Base-by-base conservation (phyloP, 92 coral and sea anemone genomes). In the Desmophyllum pertusum region DNA sequence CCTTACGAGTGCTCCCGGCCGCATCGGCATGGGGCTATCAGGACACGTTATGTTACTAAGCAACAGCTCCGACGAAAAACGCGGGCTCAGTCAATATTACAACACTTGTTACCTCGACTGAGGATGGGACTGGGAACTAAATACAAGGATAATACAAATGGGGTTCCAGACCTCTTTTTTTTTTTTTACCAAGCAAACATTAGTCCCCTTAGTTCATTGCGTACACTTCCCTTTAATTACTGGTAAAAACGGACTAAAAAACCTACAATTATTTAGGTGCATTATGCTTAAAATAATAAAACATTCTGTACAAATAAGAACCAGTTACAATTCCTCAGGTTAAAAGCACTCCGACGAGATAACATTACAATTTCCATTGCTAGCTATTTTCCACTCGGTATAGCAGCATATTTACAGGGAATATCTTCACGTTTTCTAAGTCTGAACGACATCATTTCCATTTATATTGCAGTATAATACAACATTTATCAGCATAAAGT, bases 371-470 rank as follows among this genome's bases (percentile, higher is more conserved):
- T 53, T 40, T 38, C 35, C 15, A 31, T 1, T 53, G n/a, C 45
- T 35, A 21, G 3, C 69, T 37, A 23, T 9, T 37, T 57, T n/a
- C n/a, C 30, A 17, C 39, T 33, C 29, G n/a, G 73, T 67, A 31
- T 35, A 25, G 2, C 59, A 59, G 81, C 51, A 77, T 77, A 77
- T 77, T 38, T 57, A 57, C 81, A 77, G 23, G 21, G 11, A 77
- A 30, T 29, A 18, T n/a, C 41, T 21, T 13, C 42, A 10, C 37
- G n/a, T 38, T 75, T 75, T 75, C 1, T 10, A 77, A 57, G 23
- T 3, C 23, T n/a, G 10, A 15, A 5, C 33, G 46, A 38, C 45
- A 37, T 18, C 5, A 40, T 40, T 7, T 21, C 46, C 74, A n/a
- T 7, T 42, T 70, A n/a, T 41, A 40, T 70, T 41, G 25, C 76